Conservation (phyloP, 2,113 vertebrate species). For the Clarias magur region DNA sequence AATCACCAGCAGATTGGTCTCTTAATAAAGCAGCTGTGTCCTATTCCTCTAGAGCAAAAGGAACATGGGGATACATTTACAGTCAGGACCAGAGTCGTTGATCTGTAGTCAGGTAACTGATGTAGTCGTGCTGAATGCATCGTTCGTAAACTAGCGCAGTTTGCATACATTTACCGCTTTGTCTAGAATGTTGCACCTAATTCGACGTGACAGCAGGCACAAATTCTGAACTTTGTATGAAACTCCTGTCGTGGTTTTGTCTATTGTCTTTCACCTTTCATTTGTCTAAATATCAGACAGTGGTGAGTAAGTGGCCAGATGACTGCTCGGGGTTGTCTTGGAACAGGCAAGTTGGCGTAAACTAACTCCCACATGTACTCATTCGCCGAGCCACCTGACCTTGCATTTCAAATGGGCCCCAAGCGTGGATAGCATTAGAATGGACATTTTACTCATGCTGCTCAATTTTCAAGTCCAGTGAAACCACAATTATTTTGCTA, state of each 20-base stretch:
- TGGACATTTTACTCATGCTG: constrained; percentile 34
- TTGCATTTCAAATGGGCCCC: constrained; percentile 42
- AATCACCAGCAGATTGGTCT: constrained; percentile 49
- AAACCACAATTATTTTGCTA: constrained; percentile 35
- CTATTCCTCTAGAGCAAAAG: constrained; percentile 23
- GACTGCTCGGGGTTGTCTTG: not conserved
- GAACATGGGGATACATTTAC: constrained; percentile 40
- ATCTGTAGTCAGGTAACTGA: constrained; percentile 22
- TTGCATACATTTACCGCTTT: constrained; percentile 28
- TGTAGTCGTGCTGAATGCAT: constrained; percentile 17
- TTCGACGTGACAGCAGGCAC: constrained; percentile 18
- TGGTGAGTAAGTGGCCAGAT: constrained; percentile 19
- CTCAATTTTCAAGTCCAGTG: constrained; percentile 28
- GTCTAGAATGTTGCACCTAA: constrained; percentile 9
- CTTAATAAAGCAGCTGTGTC: constrained; percentile 52
- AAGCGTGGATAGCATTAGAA: constrained; percentile 40
- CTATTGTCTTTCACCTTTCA: constrained; percentile 37
- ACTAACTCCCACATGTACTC: constrained; percentile 43
- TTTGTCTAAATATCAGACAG: constrained; percentile 33
- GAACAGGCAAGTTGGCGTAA: constrained; percentile 10
- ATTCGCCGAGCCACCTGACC: constrained; percentile 33
- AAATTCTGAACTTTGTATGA: constrained; percentile 29
- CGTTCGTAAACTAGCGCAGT: not conserved
- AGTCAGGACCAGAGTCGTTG: constrained; percentile 26
- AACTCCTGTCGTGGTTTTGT: constrained; percentile 28